Evolutionary conservation across 2,888 invertebrate species (phyloP).

Genomic region (Melanostoma scalare): DNA sequence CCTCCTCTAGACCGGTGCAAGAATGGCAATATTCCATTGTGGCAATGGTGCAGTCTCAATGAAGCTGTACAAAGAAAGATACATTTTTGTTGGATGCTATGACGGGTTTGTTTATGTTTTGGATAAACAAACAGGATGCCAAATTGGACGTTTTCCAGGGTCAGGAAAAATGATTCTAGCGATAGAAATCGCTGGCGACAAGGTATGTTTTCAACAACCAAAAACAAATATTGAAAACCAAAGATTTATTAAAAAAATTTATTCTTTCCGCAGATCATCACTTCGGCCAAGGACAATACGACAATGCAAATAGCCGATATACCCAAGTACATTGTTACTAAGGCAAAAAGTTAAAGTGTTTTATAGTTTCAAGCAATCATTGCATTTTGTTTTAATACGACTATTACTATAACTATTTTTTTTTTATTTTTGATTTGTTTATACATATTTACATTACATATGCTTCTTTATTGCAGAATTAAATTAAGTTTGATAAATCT

Average conservation of each 20-base stretch:
- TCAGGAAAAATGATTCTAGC: constrained; percentile 89
- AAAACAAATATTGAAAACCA: no score
- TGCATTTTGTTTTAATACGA: neutral
- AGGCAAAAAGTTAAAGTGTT: constrained; percentile 58
- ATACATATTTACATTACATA: neutral
- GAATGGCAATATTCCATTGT: constrained; percentile 84
- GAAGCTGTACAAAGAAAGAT: constrained; percentile 85
- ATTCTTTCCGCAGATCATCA: constrained; percentile 84
- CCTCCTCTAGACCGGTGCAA: constrained; percentile 85
- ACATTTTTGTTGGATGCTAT: constrained; percentile 89
- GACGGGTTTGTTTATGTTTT: constrained; percentile 90
- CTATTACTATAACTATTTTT: no score
- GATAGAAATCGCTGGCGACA: constrained; percentile 86
- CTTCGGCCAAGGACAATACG: constrained; percentile 87
- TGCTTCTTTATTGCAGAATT: constrained; percentile 9
- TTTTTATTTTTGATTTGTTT: constrained; percentile 10
- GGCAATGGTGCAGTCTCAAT: constrained; percentile 90
- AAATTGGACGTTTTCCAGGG: constrained; percentile 86
- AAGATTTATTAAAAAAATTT: neutral
- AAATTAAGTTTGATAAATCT: constrained; percentile 46
- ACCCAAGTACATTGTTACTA: constrained; percentile 80
- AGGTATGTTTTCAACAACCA: constrained; percentile 81
- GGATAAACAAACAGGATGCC: constrained; percentile 82
- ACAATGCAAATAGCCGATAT: constrained; percentile 85
- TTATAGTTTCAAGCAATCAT: neutral